Evolutionary conservation across 2,797 vertebrate genomes (phyloP), one percentile per base, ranked within the genome.

Genomic region (Hipposideros larvatus): DNA sequence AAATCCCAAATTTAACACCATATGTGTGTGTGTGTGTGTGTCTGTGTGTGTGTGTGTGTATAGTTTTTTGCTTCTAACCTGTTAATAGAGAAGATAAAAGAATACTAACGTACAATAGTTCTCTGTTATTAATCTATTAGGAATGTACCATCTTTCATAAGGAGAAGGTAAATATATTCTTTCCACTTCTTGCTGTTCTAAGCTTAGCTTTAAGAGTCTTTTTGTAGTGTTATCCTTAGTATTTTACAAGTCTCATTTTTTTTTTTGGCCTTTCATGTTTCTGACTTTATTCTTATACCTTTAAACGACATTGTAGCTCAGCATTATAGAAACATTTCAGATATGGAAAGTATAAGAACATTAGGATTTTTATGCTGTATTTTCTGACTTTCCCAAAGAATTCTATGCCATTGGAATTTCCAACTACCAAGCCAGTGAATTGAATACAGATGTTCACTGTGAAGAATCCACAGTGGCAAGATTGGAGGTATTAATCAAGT

Each of bases 381-480:
- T 95, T 87, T 93, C 57, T 77, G n/a, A 73, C 28, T 93, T 94
- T 87, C 77, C 61, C 43, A 16, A 71, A 93, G 10, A 37, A 14
- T 53, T 90, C 14, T 88, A 6, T 87, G 43, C 63, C 53, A 34
- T 66, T 87, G 37, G 26, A 84, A 84, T 87, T 96, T 90, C 65
- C 26, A 95, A n/a, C 22, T 55, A 24, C 43, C 19, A 24, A 77
- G 21, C 19, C 31, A 63, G 59, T 94, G 70, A 61, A 91, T 31
- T 51, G 11, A 87, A 84, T 85, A 90, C 51, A 87, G 53, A 87
- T 94, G 84, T 96, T 91, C n/a, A 63, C 91, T 93, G 34, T 86
- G 55, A 91, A 87, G 46, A 63, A 57, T 85, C 46, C 18, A 77
- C 19, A 74, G 61, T 91, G 66, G 43, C 66, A 94, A 92, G 19